Evolutionary conservation across 2,797 vertebrate species (phyloP).

Genomic region (Enteromius mattozi): DNA sequence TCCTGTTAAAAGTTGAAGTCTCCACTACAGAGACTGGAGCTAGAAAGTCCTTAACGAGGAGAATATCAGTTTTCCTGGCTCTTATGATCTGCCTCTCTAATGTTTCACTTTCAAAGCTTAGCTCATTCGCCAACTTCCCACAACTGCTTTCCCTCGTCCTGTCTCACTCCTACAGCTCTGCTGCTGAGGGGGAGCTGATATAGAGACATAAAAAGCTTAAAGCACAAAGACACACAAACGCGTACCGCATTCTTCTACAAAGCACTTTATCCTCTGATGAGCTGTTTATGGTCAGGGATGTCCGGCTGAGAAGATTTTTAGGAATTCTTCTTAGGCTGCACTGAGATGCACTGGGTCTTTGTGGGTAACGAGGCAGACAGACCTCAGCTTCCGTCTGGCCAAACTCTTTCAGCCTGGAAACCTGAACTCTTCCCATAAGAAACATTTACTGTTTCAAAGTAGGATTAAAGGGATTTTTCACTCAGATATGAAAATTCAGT

Average conservation of each 20-base stretch:
- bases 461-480: background rate
- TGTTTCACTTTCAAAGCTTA: slow-evolving; percentile 91
- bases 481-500: background rate
- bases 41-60: slow-evolving; percentile 77
- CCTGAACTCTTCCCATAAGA: slow-evolving; percentile 1
- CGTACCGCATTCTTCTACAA: slow-evolving; percentile 29
- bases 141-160: slow-evolving; percentile 35
- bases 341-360: slow-evolving; percentile 10
- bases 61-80: slow-evolving; percentile 95
- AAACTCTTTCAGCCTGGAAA: slow-evolving; percentile 30
- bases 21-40: slow-evolving; percentile 86
- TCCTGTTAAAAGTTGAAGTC: slow-evolving; percentile 89
- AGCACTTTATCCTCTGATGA: slow-evolving; percentile 60
- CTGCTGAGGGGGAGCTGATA: background rate
- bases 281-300: slow-evolving; percentile 67
- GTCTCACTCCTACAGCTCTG: slow-evolving; percentile 2
- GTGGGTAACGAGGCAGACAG: slow-evolving; percentile 26
- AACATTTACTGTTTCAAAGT: slow-evolving; percentile 6
- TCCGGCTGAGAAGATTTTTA: slow-evolving; percentile 57
- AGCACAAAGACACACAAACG: slow-evolving; percentile 10
- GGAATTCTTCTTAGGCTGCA: slow-evolving; percentile 47
- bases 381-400: slow-evolving; percentile 36
- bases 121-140: slow-evolving; percentile 79
- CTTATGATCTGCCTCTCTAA: slow-evolving; percentile 87
- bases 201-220: slow-evolving; percentile 16